These are phyloP conservation scores for Euura saliciscinereae DNA, from an alignment of 1,140 invertebrate genomes.

Conservation along the genomic window DNA sequence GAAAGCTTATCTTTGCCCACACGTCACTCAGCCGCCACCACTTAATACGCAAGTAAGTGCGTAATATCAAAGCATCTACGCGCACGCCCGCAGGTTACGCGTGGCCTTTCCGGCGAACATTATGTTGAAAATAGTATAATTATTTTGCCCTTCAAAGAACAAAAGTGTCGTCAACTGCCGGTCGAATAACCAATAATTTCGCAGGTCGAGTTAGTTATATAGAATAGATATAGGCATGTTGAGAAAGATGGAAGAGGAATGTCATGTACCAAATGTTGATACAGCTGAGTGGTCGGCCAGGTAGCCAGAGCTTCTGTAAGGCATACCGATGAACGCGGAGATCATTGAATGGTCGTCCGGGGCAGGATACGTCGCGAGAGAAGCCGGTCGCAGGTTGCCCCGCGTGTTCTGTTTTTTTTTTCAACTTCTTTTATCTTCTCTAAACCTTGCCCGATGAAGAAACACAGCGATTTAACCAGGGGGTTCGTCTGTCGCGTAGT, in stretches of 20 bases:
- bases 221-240: not conserved
- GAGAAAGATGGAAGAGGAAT: constrained; percentile 55
- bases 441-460: not conserved
- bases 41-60: not conserved
- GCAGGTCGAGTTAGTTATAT: not conserved
- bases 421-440: not conserved
- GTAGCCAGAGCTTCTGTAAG: constrained; percentile 58
- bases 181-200: not conserved
- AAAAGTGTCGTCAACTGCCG: too few species aligned
- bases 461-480: not conserved
- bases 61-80: not conserved
- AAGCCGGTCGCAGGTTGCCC: not conserved
- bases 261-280: constrained; percentile 60
- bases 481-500: not conserved
- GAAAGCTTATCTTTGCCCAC: constrained; percentile 17
- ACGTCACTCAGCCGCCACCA: constrained; percentile 22
- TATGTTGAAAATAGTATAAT: not conserved
- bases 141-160: too few species aligned
- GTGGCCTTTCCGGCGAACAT: not conserved
- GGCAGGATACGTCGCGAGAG: not conserved
- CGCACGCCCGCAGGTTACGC: not conserved
- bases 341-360: constrained; percentile 19
- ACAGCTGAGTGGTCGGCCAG: constrained; percentile 59
- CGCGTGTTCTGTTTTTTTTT: not conserved
- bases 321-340: constrained; percentile 42